phyloP scores from a whole-genome alignment of 2,113 vertebrate genomes.

The Eurypyga helias region DNA sequence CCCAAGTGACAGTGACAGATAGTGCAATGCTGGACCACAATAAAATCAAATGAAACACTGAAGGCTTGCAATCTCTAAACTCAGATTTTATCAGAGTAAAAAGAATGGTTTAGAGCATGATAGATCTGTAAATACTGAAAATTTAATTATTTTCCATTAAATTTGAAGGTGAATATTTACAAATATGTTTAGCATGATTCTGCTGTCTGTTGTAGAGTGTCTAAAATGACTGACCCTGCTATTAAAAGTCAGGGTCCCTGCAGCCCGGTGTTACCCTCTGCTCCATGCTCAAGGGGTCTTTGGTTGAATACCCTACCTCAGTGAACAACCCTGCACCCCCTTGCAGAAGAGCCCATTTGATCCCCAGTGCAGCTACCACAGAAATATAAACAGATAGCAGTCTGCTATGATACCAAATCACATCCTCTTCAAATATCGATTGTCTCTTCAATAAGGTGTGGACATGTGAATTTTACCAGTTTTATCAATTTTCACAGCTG shows the following conservation, averaged over 20 bases:
- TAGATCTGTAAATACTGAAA: background rate
- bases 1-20: background rate
- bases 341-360: background rate
- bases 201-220: background rate
- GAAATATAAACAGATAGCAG: background rate
- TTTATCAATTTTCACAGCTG: background rate
- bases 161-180: background rate
- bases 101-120: background rate
- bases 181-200: background rate
- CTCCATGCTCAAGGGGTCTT: background rate
- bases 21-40: background rate
- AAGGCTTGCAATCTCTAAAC: background rate
- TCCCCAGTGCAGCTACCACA: background rate
- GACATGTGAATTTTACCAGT: background rate
- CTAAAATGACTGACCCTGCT: background rate
- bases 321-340: background rate
- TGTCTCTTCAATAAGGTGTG: background rate
- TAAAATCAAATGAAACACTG: background rate
- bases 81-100: background rate
- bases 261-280: background rate
- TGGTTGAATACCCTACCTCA: background rate
- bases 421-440: background rate
- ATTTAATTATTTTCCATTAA: background rate
- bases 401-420: background rate
- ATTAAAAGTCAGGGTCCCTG: background rate